Evolutionary conservation across 2,797 vertebrate genomes (phyloP).

Genomic region (Sebastes itinus): DNA sequence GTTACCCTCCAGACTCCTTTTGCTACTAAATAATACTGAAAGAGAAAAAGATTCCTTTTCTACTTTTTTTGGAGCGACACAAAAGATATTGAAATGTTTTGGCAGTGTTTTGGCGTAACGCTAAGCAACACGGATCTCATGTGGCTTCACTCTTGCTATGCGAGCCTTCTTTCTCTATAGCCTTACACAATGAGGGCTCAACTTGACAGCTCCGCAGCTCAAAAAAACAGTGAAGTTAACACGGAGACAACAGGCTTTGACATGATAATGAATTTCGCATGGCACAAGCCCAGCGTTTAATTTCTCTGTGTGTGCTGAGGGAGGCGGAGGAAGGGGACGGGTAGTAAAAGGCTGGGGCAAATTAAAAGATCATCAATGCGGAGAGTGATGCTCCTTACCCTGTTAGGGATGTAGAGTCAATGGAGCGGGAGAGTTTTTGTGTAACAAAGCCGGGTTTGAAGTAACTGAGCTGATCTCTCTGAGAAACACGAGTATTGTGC

Average conservation of each 20-base stretch:
- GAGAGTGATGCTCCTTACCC: constrained; percentile 39
- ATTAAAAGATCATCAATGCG: constrained; percentile 46
- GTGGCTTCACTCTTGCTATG: constrained; percentile 5
- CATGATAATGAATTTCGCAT: constrained; percentile 47
- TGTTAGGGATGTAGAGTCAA: constrained; percentile 43
- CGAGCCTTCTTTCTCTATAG: not conserved
- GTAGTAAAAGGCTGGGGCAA: constrained; percentile 24
- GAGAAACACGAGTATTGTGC: constrained; percentile 4
- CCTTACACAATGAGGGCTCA: constrained; percentile 3
- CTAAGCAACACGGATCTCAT: constrained; percentile 16
- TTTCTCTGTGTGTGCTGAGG: constrained; percentile 19
- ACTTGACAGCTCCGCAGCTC: constrained; percentile 13
- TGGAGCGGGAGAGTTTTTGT: constrained; percentile 19
- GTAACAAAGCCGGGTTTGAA: not conserved
- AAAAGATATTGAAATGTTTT: constrained; percentile 25
- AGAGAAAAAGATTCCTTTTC: not conserved
- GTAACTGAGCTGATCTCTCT: not conserved
- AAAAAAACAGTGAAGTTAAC: constrained; percentile 12
- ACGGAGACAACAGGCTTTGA: constrained; percentile 4
- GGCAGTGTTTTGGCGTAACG: constrained; percentile 24
- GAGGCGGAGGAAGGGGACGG: not conserved
- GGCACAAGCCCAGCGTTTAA: constrained; percentile 18
- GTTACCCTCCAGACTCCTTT: constrained; percentile 20
- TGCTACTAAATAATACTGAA: not conserved
- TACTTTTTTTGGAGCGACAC: constrained; percentile 8